These are phyloP conservation scores for Drosophila heteroneura DNA, from an alignment of 2,888 invertebrate species.

Conservation along the genomic window DNA sequence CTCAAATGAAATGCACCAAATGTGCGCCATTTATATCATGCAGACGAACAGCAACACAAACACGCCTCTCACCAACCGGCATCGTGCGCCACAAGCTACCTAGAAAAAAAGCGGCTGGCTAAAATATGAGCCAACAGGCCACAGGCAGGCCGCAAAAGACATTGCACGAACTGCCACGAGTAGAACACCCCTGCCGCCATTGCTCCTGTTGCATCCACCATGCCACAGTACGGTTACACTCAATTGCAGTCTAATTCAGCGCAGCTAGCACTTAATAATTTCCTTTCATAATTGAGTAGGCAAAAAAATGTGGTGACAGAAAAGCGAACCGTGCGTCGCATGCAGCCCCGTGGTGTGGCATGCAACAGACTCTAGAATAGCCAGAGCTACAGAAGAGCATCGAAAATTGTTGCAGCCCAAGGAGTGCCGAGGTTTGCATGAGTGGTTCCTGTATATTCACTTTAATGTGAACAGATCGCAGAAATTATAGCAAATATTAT, in stretches of 20 bases:
- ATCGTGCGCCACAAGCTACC: constrained; percentile 49
- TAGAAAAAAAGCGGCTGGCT: constrained; percentile 43
- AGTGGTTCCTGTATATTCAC: constrained; percentile 13
- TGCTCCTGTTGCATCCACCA: constrained; percentile 2
- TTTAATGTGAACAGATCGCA: not conserved
- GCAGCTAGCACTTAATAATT: constrained; percentile 80
- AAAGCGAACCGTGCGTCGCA: constrained; percentile 30
- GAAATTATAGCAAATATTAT: not conserved
- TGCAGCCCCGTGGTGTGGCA: constrained; percentile 40
- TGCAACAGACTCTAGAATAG: constrained; percentile 24
- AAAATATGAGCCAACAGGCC: constrained; percentile 67
- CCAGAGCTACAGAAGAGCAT: constrained; percentile 23
- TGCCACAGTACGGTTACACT: constrained; percentile 57
- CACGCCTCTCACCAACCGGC: constrained; percentile 7
- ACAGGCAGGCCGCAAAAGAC: constrained; percentile 63
- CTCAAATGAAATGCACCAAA: constrained; percentile 81
- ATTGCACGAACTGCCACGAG: constrained; percentile 50
- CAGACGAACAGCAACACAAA: constrained; percentile 29
- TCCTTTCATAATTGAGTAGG: constrained; percentile 75
- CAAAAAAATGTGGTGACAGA: constrained; percentile 38
- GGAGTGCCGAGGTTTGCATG: constrained; percentile 30
- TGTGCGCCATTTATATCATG: constrained; percentile 78
- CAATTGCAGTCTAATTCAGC: constrained; percentile 82
- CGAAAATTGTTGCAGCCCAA: not conserved
- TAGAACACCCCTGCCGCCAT: constrained; percentile 7